A percentile compares a stretch with the other conserved stretches of the same genome.
Evolutionary conservation across 1,140 invertebrate genomes (phyloP).

Genomic region (Drosophila hydei): DNA sequence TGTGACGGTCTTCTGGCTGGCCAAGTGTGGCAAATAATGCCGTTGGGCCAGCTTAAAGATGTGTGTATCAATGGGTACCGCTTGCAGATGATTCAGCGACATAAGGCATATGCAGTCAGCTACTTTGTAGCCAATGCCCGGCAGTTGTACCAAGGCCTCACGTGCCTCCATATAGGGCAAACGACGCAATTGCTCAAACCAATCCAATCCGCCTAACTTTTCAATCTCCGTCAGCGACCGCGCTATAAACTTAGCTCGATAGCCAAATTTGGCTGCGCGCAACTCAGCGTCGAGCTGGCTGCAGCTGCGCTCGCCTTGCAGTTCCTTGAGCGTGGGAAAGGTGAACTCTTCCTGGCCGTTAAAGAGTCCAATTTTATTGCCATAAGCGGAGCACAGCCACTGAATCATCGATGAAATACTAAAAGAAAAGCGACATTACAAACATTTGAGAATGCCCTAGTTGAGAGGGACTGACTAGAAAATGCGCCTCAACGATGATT

Average conservation of each 20-base stretch:
- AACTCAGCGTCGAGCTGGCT: conserved; percentile 89
- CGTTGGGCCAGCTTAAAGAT: conserved; percentile 95
- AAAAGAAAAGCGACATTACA: background rate
- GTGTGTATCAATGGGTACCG: conserved; percentile 98
- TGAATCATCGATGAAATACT: conserved; percentile 97
- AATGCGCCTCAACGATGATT: no score
- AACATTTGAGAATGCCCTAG: no score
- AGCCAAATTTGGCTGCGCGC: conserved; percentile 94
- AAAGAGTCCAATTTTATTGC: conserved; percentile 88
- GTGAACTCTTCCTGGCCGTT: conserved; percentile 89
- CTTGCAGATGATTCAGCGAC: conserved; percentile 94
- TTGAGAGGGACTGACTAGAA: no score
- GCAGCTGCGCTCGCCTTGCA: conserved; percentile 2
- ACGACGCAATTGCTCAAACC: conserved; percentile 89
- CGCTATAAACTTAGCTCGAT: conserved; percentile 94
- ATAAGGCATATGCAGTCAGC: conserved; percentile 99
- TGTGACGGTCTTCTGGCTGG: conserved; percentile 91
- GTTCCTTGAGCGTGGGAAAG: conserved; percentile 90
- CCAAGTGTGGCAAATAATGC: conserved; percentile 92
- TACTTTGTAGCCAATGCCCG: conserved; percentile 96
- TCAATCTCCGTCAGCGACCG: conserved; percentile 89
- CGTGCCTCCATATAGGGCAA: conserved; percentile 90
- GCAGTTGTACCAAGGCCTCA: conserved; percentile 89
- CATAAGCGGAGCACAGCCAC: conserved; percentile 93
- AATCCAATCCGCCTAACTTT: conserved; percentile 88